These are phyloP conservation scores for Agrochola macilenta DNA, from an alignment of 2,888 invertebrate species.

Conservation along the genomic window DNA sequence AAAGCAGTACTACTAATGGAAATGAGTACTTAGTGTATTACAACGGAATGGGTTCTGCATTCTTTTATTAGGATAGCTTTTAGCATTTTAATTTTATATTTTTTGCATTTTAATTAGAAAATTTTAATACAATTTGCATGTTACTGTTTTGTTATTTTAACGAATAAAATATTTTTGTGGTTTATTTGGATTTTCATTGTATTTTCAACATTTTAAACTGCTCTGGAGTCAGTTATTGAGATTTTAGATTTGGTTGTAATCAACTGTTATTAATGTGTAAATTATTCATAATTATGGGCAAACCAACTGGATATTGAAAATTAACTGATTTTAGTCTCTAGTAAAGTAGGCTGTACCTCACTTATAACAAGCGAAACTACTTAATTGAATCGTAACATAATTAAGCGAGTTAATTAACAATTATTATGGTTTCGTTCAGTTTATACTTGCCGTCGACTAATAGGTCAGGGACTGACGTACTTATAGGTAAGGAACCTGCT, in stretches of 20 bases:
- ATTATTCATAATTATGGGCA: background rate
- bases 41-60: conserved; percentile 17
- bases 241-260: too few species aligned
- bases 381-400: background rate
- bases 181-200: background rate
- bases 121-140: conserved; percentile 38
- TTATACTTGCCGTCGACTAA: background rate
- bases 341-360: too few species aligned
- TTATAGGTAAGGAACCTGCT: background rate
- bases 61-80: conserved; percentile 30
- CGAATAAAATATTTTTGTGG: conserved; percentile 38
- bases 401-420: conserved; percentile 15
- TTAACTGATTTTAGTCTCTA: background rate
- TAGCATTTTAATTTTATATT: conserved; percentile 21
- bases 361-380: background rate
- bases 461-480: background rate
- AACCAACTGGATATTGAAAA: background rate
- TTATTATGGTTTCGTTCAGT: conserved; percentile 14
- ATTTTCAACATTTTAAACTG: too few species aligned
- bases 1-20: conserved; percentile 27
- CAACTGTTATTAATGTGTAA: too few species aligned
- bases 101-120: conserved; percentile 22
- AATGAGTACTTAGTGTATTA: conserved; percentile 13
- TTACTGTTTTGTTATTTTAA: conserved; percentile 15
- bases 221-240: too few species aligned